Base-by-base conservation (phyloP, 2,888 invertebrate genomes). In the Drosophila subsilvestris region DNA sequence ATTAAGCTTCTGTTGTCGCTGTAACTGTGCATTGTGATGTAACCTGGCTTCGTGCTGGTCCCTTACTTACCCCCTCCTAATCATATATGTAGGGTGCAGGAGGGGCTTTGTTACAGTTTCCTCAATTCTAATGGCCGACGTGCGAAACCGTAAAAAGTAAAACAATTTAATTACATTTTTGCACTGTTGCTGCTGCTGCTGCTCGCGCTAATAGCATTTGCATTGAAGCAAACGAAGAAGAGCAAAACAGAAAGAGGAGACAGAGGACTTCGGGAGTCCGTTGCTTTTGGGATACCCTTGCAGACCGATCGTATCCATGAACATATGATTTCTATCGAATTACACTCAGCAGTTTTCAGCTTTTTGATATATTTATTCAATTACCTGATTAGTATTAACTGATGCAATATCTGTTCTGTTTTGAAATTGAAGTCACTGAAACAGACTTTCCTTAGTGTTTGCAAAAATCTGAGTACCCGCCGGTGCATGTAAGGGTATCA, bases 121-220 rank as follows among this genome's bases (percentile, higher is more conserved):
- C 20, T 55, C 62, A 45, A 63, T 72, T 74, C 54, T 57, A 71
- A 55, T 57, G 74, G 27, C 53, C 70, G 73, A 67, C 67, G 62
- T 63, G 88, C 74, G 84, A 84, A 84, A 83, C 88, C 84, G 86
- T 84, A 86, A 88, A 86, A 88, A 74, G 86, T 87, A 71, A 74
- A 86, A 83, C 84, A 82, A 83, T 80, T 86, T 86, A 88, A 86
- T 86, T 88, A 80, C 78, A 76, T 74, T 76, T 73, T 67, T 45
- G 63, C 47, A 80, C 63, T 76, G 60, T 53, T 63, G 25, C 4
- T 25, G 60, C 14, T 22, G 32, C 29, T 51, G 43, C 44, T 51
- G 17, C 12, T 10, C 12, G 57, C 50, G 83, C 81, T 81, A 80
- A 80, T 81, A 78, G 81, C 80, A 84, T 80, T 80, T 73, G 62